Percentiles rank a stretch among this genome's conserved stretches.
Conservation (phyloP, 1,140 invertebrate species). For the Drosophila kepulauana region DNA sequence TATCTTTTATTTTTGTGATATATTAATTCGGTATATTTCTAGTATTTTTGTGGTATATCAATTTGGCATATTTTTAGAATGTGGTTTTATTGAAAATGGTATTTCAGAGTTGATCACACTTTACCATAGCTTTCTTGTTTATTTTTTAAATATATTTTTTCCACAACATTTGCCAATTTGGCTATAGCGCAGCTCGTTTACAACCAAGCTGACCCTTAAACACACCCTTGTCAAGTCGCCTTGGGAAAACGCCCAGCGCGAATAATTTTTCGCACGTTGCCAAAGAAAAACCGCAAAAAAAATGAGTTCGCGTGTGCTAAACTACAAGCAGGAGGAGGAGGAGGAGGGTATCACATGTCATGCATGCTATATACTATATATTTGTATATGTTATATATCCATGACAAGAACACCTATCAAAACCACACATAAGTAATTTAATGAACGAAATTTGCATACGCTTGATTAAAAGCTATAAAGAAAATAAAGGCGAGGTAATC, state of each 20-base stretch:
- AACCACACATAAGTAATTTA: conserved; percentile 43
- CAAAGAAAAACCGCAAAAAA: conserved; percentile 45
- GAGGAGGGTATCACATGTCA: conserved; percentile 16
- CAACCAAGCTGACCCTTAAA: conserved; percentile 1
- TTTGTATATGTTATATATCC: conserved; percentile 15
- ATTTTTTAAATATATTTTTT: not conserved
- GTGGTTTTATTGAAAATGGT: no score
- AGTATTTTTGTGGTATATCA: no score
- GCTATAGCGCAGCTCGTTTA: not conserved
- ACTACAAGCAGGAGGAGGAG: conserved; percentile 15
- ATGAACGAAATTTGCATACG: conserved; percentile 62
- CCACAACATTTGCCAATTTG: not conserved
- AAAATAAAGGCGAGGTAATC: conserved; percentile 5
- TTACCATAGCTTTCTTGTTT: no score
- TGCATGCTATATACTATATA: not conserved
- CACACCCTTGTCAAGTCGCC: conserved; percentile 24
- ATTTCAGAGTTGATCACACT: no score
- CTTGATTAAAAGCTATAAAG: conserved; percentile 39
- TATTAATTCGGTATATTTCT: no score
- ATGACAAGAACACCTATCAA: conserved; percentile 25
- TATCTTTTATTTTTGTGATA: no score
- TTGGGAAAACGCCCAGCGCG: conserved; percentile 29
- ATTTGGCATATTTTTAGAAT: no score
- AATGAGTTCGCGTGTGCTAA: conserved; percentile 53
- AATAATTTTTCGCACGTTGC: conserved; percentile 42